Evolutionary conservation across 1,140 invertebrate genomes (phyloP).

Genomic region (Coelopa frigida): DNA sequence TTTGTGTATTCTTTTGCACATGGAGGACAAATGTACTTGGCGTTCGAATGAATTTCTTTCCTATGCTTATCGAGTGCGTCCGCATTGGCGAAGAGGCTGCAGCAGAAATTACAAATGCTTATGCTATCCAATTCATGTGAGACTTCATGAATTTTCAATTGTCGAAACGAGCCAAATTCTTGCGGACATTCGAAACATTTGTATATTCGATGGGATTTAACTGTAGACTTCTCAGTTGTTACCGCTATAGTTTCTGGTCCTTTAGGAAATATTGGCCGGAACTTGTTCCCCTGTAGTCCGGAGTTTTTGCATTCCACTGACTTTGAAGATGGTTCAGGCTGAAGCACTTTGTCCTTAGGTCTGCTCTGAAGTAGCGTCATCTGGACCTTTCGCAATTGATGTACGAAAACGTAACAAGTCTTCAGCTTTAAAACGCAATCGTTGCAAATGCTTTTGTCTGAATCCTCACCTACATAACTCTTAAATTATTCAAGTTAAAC

Average conservation of each 20-base stretch:
- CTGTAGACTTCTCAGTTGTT: neutral
- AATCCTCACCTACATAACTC: neutral
- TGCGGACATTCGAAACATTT: conserved; percentile 8
- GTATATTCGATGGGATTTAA: conserved; percentile 5
- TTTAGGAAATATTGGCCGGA: neutral
- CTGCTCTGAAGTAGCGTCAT: neutral
- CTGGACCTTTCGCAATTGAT: neutral
- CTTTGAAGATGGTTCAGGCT: neutral
- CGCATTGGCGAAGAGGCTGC: conserved; percentile 3
- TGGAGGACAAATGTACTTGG: neutral
- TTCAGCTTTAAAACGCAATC: conserved; percentile 1
- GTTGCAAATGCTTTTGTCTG: neutral
- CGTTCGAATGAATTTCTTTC: neutral
- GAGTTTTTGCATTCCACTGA: neutral
- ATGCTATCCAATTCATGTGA: neutral
- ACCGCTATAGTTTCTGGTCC: neutral
- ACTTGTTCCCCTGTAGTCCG: neutral
- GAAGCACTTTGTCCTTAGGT: neutral
- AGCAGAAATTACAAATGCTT: conserved; percentile 7
- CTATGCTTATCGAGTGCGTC: neutral
- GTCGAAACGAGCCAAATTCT: conserved; percentile 8
- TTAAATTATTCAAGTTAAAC: neutral
- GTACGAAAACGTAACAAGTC: conserved; percentile 2
- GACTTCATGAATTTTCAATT: conserved; percentile 1
- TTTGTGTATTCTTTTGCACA: conserved; percentile 4